phyloP scores from a whole-genome alignment of 1,140 invertebrate species.

The Oryctes rhinoceros region DNA sequence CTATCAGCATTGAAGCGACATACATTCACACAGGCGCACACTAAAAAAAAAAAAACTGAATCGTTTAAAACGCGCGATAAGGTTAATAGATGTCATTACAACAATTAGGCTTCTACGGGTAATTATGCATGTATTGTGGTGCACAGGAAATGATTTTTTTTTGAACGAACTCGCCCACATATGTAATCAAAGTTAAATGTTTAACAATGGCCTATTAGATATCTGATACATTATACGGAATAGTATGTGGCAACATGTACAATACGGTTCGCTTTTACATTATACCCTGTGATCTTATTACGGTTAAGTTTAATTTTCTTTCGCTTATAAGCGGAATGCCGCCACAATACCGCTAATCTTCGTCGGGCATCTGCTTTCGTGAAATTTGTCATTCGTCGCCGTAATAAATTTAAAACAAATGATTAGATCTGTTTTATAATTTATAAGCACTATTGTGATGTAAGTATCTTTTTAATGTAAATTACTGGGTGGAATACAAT shows the following conservation, averaged over 20 bases:
- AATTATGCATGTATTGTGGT: constrained; percentile 60
- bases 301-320: constrained; percentile 20
- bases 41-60: constrained; percentile 17
- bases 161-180: constrained; percentile 60
- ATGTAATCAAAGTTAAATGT: constrained; percentile 60
- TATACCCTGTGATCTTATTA: constrained; percentile 7
- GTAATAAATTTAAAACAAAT: constrained; percentile 28
- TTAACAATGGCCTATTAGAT: constrained; percentile 60
- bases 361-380: constrained; percentile 21
- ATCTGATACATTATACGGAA: constrained; percentile 37
- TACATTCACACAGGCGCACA: not conserved
- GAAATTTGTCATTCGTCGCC: constrained; percentile 28
- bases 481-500: too few relatives aligned
- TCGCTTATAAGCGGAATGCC: not conserved
- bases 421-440: not conserved
- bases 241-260: constrained; percentile 17
- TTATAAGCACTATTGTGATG: constrained; percentile 9
- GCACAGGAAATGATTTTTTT: constrained; percentile 60
- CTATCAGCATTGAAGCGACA: constrained; percentile 4
- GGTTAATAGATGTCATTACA: constrained; percentile 59
- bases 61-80: constrained; percentile 1
- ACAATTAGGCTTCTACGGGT: constrained; percentile 59
- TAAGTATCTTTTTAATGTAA: not conserved
- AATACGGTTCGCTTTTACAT: constrained; percentile 13
- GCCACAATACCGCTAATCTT: constrained; percentile 25